Evolutionary conservation across 2,797 vertebrate genomes (phyloP), one percentile per base, ranked within the genome.

Genomic region (Meriones psammophilus): DNA sequence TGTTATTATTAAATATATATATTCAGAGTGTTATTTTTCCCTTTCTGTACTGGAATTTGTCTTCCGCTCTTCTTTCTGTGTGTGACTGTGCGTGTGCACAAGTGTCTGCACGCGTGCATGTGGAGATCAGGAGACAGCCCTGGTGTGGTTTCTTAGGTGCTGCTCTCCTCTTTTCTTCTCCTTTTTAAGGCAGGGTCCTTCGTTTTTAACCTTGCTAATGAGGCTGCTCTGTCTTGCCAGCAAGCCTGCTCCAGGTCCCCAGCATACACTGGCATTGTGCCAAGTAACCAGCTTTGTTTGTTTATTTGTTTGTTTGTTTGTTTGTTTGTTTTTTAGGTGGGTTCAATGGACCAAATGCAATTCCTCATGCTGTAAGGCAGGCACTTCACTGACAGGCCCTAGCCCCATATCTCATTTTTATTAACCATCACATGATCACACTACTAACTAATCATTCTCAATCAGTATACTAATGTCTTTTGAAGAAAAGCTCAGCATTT

Each of bases 391-490:
- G 10, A 50, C 39, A 1, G n/a, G 15, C 46, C 36, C 22, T 69
- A 58, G 68, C n/a, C 68, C 50, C 14, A 13, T 2, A 3, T 33
- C 62, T 46, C 39, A 36, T 73, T 79, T 93, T 85, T 28, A 88
- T 81, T 58, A 93, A 58, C 56, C 88, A 92, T 74, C 73, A 81
- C 1, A 33, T 17, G 39, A 81, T 77, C 42, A 87, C 9, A 69
- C 76, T 88, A 20, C 60, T 71, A 89, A 66, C 20, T 39, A 94
- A 73, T 12, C 22, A 91, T 97, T 91, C 92, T 74, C 10, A 39
- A 15, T 94, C 84, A 94, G 26, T 88, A 80, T 62, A 89, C 69
- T 94, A 84, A 76, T 95, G 12, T 30, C 26, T 94, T 95, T 77
- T 68, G 76, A 33, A 92, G 89, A 92, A 94, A 80, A 50, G n/a